Percentiles rank a stretch among this genome's conserved stretches.
phyloP scores from a whole-genome alignment of 2,888 invertebrate genomes.

The Mamestra brassicae region DNA sequence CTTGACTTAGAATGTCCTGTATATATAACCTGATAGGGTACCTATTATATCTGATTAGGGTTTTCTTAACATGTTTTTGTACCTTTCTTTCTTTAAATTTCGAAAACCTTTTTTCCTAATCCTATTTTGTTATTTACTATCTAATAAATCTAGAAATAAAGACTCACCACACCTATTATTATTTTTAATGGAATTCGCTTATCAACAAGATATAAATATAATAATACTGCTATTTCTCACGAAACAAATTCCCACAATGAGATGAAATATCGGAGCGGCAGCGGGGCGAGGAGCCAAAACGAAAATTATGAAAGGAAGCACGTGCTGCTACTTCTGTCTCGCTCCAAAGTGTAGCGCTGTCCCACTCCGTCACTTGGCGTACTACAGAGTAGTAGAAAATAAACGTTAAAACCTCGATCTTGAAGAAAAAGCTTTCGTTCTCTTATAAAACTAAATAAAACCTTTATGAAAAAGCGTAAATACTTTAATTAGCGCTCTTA shows the following conservation, averaged over 20 bases:
- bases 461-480: not conserved
- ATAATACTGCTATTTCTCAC: slow-evolving; percentile 73
- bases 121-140: not conserved
- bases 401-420: slow-evolving; percentile 11
- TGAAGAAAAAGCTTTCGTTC: not conserved
- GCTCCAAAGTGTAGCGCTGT: slow-evolving; percentile 71
- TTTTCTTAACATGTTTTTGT: too few species aligned
- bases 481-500: not conserved
- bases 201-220: slow-evolving; percentile 26
- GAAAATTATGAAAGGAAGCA: slow-evolving; percentile 87
- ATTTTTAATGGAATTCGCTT: slow-evolving; percentile 9
- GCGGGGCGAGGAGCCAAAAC: slow-evolving; percentile 85
- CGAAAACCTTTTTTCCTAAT: not conserved
- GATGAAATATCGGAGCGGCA: slow-evolving; percentile 85
- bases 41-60: too few species aligned
- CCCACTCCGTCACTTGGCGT: slow-evolving; percentile 62
- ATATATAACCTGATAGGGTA: too few species aligned
- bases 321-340: slow-evolving; percentile 83
- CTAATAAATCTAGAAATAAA: slow-evolving; percentile 26
- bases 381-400: slow-evolving; percentile 60
- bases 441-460: too few species aligned
- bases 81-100: not conserved
- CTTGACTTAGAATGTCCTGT: too few species aligned
- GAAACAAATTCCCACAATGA: slow-evolving; percentile 86
- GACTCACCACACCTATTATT: slow-evolving; percentile 13